These are phyloP conservation scores for Abramis brama DNA, from an alignment of 2,113 vertebrate species.

Conservation along the genomic window DNA sequence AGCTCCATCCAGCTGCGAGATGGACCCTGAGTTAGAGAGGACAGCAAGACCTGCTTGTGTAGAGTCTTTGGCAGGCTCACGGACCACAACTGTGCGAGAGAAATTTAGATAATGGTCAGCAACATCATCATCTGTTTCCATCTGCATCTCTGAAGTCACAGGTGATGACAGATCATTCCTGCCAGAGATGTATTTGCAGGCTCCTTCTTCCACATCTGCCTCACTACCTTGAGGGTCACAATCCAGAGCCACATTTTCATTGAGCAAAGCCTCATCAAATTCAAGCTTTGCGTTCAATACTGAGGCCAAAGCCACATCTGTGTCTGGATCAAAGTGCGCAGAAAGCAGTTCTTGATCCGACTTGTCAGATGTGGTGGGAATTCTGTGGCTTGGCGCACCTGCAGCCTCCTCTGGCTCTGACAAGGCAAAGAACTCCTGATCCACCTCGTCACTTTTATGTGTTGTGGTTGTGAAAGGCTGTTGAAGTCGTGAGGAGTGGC, in stretches of 20 bases:
- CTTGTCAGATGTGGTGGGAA: constrained; percentile 69
- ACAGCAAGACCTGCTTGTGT: constrained; percentile 56
- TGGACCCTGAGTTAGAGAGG: constrained; percentile 64
- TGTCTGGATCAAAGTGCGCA: constrained; percentile 71
- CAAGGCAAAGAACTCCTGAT: constrained; percentile 72
- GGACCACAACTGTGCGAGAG: constrained; percentile 78
- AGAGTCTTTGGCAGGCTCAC: constrained; percentile 63
- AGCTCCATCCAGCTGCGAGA: constrained; percentile 87
- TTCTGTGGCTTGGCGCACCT: constrained; percentile 66
- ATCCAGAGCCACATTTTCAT: constrained; percentile 75
- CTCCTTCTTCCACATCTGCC: constrained; percentile 38
- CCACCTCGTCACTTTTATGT: constrained; percentile 72
- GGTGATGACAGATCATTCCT: constrained; percentile 26
- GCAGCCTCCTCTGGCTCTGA: constrained; percentile 73
- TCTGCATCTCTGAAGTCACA: constrained; percentile 28
- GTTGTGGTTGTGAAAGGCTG: constrained; percentile 69
- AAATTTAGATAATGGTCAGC: constrained; percentile 72
- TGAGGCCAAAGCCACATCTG: constrained; percentile 81
- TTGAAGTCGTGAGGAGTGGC: constrained; percentile 63
- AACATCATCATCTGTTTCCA: constrained; percentile 67
- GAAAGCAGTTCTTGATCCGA: constrained; percentile 72
- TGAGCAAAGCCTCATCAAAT: constrained; percentile 81
- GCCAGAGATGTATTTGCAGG: constrained; percentile 20
- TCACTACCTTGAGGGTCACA: constrained; percentile 62
- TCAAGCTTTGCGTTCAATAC: constrained; percentile 83